Evolutionary conservation across 2,113 vertebrate genomes (phyloP), one percentile per base, ranked within the genome.

Genomic region (Datnioides undecimradiatus): DNA sequence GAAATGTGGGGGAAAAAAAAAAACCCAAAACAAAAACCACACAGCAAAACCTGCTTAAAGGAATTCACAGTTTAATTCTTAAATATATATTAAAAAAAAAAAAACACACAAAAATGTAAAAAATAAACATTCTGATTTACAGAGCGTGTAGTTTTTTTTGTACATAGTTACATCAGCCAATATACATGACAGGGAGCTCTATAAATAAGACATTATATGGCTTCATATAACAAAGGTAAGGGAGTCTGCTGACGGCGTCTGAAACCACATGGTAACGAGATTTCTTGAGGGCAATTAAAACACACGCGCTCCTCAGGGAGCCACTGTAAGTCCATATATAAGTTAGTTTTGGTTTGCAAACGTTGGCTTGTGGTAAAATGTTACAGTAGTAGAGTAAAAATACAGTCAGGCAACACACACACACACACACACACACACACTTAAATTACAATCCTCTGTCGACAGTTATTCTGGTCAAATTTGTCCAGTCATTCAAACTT

Each of bases 61-160:
- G 0, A 79, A 54, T 89, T 92, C 80, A 91, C 82, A 87, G 71
- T 68, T 85, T 88, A 87, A 83, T 67, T 73, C 7, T 64, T 81
- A 71, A 79, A 73, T 71, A 79, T 23, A n/a, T n/a, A n/a, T n/a
- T n/a, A n/a, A n/a, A 43, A 76, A 52, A 72, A 1, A 21, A 40
- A 5, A 72, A 46, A 21, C 5, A 49, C 7, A 27, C 5, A 36
- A 67, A 75, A 51, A 60, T 38, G 49, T 67, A 54, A 43, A 68
- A 29, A 59, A 23, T 51, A 74, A 66, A 68, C 10, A 8, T 21
- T 62, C 59, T 41, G 5, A n/a, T 41, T 58, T 58, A 72, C 36
- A 73, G 38, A 43, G 31, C 34, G 40, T 51, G 25, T 9, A 12
- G 19, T 55, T 63, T 48, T 43, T 70, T 71, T 60, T 66, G 55